Percentiles rank a stretch among this genome's conserved stretches.
Evolutionary conservation across 2,113 vertebrate genomes (phyloP).

Genomic region (Corythoichthys haematopterus): DNA sequence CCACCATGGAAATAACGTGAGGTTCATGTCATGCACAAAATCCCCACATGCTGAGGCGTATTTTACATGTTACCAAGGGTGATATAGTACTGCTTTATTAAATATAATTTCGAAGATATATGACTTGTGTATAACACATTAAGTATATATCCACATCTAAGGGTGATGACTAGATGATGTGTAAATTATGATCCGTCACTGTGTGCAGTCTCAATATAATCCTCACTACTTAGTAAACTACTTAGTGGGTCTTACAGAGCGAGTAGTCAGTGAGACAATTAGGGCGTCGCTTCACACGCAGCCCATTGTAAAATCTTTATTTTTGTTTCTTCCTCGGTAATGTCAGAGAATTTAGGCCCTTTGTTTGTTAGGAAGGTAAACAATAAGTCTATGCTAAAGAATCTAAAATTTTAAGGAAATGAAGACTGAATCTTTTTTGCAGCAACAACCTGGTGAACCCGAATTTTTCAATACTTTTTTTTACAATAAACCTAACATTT

Average conservation of each 20-base stretch:
- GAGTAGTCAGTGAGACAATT: constrained; percentile 1
- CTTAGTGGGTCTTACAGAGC: background rate
- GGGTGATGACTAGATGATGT: background rate
- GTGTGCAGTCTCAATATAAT: background rate
- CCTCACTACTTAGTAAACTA: background rate
- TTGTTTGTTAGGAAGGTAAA: background rate
- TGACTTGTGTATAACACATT: background rate
- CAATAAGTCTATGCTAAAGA: constrained; percentile 5
- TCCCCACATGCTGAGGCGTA: constrained; percentile 2
- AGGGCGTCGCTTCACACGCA: background rate
- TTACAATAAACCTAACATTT: no score
- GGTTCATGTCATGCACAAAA: background rate
- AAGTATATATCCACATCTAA: constrained; percentile 5
- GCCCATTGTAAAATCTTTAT: background rate
- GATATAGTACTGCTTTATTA: background rate
- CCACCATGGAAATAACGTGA: constrained; percentile 3
- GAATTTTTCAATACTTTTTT: constrained; percentile 27
- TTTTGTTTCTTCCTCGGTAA: background rate
- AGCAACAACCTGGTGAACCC: constrained; percentile 48
- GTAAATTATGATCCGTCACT: background rate
- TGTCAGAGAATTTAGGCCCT: background rate
- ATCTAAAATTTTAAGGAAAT: constrained; percentile 24
- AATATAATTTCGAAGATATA: constrained; percentile 2
- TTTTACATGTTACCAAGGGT: constrained; percentile 1
- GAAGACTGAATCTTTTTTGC: constrained; percentile 31